phyloP scores from a whole-genome alignment of 2,888 invertebrate species.

The Allacma fusca region DNA sequence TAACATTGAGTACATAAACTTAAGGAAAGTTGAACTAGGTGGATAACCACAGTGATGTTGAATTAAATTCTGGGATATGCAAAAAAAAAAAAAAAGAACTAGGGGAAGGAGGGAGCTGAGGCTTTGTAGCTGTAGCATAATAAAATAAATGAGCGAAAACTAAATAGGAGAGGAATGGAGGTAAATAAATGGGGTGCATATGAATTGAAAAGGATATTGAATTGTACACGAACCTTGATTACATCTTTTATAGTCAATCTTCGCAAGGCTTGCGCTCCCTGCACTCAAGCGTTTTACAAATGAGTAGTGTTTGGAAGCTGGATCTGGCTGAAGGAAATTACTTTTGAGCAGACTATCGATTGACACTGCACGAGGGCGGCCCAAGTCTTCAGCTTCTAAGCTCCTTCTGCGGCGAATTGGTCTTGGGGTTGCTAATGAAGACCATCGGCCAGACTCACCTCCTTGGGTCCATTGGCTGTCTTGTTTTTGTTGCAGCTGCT shows the following conservation, averaged over 20 bases:
- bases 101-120: too few relatives aligned
- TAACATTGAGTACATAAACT: too few relatives aligned
- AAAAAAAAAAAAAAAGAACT: too few relatives aligned
- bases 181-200: too few relatives aligned
- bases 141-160: too few relatives aligned
- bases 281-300: slow-evolving; percentile 44
- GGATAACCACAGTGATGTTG: too few relatives aligned
- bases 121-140: too few relatives aligned
- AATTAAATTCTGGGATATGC: too few relatives aligned
- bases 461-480: slow-evolving; percentile 4
- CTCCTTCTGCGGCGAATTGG: slow-evolving; percentile 43
- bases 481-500: slow-evolving; percentile 19
- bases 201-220: too few relatives aligned
- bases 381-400: slow-evolving; percentile 47
- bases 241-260: slow-evolving; percentile 36
- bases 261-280: slow-evolving; percentile 39
- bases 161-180: too few relatives aligned
- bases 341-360: slow-evolving; percentile 47
- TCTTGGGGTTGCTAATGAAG: slow-evolving; percentile 36
- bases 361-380: slow-evolving; percentile 43
- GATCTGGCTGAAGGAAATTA: slow-evolving; percentile 30
- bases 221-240: slow-evolving; percentile 44
- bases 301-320: slow-evolving; percentile 24
- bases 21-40: too few relatives aligned
- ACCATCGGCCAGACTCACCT: background rate